Evolutionary conservation across 1,140 invertebrate genomes (phyloP), one percentile per base, ranked within the genome.

Genomic region (Arctopsyche grandis): DNA sequence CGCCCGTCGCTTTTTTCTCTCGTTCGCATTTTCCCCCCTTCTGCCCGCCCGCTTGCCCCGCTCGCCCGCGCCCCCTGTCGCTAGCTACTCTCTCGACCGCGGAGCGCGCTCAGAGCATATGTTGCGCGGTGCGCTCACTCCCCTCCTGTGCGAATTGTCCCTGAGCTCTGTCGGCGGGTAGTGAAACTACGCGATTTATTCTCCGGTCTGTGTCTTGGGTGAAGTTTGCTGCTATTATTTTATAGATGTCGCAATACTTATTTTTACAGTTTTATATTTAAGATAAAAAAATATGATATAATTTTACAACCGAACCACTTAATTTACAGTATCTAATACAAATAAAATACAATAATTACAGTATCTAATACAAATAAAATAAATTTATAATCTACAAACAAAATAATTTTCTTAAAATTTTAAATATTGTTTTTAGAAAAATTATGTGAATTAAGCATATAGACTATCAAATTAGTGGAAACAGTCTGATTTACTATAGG

Each of bases 21-120:
- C 48, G 10, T 16, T 81, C 78, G 77, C 76, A 79, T 78, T 78
- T 79, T 81, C 78, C 52, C 19, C 70, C 79, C 44, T 73, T 22
- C 21, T 46, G 14, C 21, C 9, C 48, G 10, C 16, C 1, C 44
- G 12, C 7, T 9, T 12, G 69, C 75, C 9, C 21, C 26, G 69
- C 26, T 10, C 69, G 69, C 1, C 58, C n/a, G 46, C 71, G 10
- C 63, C 63, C 63, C 63, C 21, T 22, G 3, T 16, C 48, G 12
- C 16, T 52, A 12, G 48, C 3, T 16, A 10, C 10, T 52, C 48
- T 16, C 48, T 16, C 48, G 63, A 26, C 12, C 21, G 69, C n/a
- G 16, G 63, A 66, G 63, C 63, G 63, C 63, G 16, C 29, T 26
- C 46, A 60, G 60, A 75, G 73, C n/a, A 71, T 63, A 80, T 80